Base-by-base conservation (phyloP, 1,140 invertebrate species). In the Monochamus saltuarius region DNA sequence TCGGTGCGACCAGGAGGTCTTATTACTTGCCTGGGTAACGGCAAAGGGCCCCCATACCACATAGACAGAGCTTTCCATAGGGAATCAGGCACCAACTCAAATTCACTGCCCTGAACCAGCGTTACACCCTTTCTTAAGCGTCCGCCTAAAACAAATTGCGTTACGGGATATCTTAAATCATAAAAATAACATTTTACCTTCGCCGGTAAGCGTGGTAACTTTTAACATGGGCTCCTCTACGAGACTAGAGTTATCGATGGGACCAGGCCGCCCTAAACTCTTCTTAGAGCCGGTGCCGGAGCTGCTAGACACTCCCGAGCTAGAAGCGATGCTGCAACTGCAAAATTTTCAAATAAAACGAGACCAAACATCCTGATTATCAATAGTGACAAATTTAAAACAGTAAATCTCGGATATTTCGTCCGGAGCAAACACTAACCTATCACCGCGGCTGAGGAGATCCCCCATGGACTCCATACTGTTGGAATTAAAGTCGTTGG, bases 11-110 rank as follows among this genome's bases (percentile, higher is more conserved):
- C 70, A 2, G 73, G 71, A 1, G 72, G 74, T 47, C 62, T 56
- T 34, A 76, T 74, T 1, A 89, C 91, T 82, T 92, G 90, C 73
- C 92, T 78, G 4, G 91, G 91, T 57, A 95, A 77, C 4, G 90
- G 85, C 56, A 90, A 83, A n/a, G 85, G 82, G 39, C 87, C 89
- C 34, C 90, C 89, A 79, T 94, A 94, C 92, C 92, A 94, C 45
- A 87, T 83, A 55, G 86, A 85, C 40, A 94, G 76, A 11, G 91
- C 91, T 69, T 89, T 87, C 92, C 91, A 95, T 56, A 94, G 78
- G 19, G 88, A 83, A 72, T 92, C 90, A 14, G 91, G 90, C 34
- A 95, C 82, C 38, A 94, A 77, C 76, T 92, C 88, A 80, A 91
- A 94, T 79, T 94, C 91, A 66, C 87, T 81, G 53, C 85, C 85